phyloP scores from a whole-genome alignment of 2,888 invertebrate species.

The Oscheius sp. region DNA sequence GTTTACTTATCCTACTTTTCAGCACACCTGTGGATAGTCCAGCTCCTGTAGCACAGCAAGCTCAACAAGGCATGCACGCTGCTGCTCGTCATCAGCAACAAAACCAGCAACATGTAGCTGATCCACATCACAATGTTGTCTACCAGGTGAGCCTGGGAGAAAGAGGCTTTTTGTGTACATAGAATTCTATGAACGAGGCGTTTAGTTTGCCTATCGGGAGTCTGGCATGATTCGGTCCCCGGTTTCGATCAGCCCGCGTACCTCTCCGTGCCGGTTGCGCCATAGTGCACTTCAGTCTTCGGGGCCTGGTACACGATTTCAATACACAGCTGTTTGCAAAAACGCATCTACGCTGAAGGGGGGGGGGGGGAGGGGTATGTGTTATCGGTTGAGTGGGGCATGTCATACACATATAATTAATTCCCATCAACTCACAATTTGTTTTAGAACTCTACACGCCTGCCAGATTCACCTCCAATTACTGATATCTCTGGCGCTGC shows the following conservation, averaged over 20 bases:
- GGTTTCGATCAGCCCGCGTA: conserved; percentile 14
- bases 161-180: not conserved
- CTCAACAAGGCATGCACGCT: conserved; percentile 16
- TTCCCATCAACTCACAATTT: not conserved
- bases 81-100: conserved; percentile 21
- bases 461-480: conserved; percentile 68
- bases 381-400: not conserved
- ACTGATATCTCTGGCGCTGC: conserved; percentile 65
- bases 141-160: conserved; percentile 12
- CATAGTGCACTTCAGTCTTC: conserved; percentile 14
- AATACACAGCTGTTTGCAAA: conserved; percentile 12
- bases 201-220: conserved; percentile 23
- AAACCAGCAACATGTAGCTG: conserved; percentile 29
- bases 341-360: not conserved
- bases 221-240: not conserved
- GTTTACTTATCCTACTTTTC: no score
- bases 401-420: not conserved
- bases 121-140: conserved; percentile 22
- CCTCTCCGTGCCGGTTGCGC: conserved; percentile 22
- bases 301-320: conserved; percentile 14
- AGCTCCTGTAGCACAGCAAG: not conserved
- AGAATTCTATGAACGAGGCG: no score
- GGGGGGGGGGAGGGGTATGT: not conserved
- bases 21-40: conserved; percentile 37
- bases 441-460: conserved; percentile 33